These are phyloP conservation scores for Coendou prehensilis DNA, from an alignment of 2,797 vertebrate species.

Conservation along the genomic window DNA sequence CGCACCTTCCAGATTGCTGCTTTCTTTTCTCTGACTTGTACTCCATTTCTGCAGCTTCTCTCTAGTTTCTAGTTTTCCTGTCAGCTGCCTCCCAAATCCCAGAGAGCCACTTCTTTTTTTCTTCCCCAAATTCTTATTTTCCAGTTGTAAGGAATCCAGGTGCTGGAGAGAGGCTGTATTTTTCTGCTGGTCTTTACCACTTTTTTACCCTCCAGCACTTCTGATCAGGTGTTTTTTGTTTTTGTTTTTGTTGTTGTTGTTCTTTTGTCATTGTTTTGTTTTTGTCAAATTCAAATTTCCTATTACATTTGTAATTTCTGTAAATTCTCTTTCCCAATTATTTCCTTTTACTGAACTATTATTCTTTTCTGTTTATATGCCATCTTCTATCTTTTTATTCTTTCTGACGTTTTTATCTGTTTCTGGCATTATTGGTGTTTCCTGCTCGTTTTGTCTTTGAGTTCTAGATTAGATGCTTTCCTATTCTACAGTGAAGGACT, in stretches of 20 bases:
- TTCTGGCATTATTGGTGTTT: not conserved
- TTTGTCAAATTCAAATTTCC: not conserved
- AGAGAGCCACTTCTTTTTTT: not conserved
- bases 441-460: not conserved
- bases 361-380: not conserved
- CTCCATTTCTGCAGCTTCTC: not conserved
- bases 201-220: not conserved
- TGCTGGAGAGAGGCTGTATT: not conserved
- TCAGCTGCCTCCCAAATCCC: not conserved
- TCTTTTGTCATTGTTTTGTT: not conserved
- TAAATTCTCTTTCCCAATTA: not conserved
- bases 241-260: not conserved
- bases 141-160: not conserved
- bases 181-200: not conserved
- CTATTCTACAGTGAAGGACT: not conserved
- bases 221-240: not conserved
- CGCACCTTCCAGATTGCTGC: not conserved
- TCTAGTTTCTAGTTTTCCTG: not conserved
- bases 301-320: conserved; percentile 20
- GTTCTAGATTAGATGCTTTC: conserved; percentile 1
- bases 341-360: conserved; percentile 10
- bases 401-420: not conserved
- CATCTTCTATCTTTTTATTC: not conserved
- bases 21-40: not conserved
- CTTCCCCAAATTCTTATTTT: not conserved